Conservation (phyloP, 2,888 invertebrate species). For the Orthonychiurus folsomi region DNA sequence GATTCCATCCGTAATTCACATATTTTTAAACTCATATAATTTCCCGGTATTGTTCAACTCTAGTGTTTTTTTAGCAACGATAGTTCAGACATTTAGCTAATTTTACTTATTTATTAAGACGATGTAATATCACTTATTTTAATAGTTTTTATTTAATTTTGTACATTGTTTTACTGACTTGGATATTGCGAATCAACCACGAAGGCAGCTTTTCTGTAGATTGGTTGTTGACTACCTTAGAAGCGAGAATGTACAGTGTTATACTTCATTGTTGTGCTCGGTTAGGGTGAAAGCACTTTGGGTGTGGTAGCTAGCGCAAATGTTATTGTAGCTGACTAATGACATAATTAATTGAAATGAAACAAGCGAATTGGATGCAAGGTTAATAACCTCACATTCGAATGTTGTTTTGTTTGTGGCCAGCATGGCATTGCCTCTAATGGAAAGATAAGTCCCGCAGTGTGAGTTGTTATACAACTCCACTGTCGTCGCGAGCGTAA, state of each 20-base stretch:
- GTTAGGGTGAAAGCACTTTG: background rate
- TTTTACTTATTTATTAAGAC: too few relatives aligned
- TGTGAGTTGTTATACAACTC: background rate
- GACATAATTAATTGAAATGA: background rate
- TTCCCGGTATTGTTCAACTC: too few relatives aligned
- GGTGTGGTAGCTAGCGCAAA: too few relatives aligned
- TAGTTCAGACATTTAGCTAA: too few relatives aligned
- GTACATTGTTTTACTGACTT: too few relatives aligned
- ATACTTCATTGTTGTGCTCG: background rate
- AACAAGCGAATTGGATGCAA: background rate
- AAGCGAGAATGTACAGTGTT: background rate
- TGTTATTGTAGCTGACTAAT: background rate
- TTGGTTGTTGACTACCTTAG: background rate
- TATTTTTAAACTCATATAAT: too few relatives aligned
- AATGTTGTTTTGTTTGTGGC: background rate
- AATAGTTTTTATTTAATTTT: too few relatives aligned
- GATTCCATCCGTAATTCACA: too few relatives aligned
- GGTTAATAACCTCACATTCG: too few relatives aligned
- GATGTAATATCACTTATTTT: too few relatives aligned
- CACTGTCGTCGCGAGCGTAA: background rate
- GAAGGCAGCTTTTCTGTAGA: background rate
- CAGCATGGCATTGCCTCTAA: background rate
- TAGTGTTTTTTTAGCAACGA: too few relatives aligned
- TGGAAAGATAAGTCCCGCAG: background rate
- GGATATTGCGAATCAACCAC: background rate